phyloP scores from a whole-genome alignment of 30 jellyfish, hydroid and myxozoan genomes.

The Pelagia noctiluca region DNA sequence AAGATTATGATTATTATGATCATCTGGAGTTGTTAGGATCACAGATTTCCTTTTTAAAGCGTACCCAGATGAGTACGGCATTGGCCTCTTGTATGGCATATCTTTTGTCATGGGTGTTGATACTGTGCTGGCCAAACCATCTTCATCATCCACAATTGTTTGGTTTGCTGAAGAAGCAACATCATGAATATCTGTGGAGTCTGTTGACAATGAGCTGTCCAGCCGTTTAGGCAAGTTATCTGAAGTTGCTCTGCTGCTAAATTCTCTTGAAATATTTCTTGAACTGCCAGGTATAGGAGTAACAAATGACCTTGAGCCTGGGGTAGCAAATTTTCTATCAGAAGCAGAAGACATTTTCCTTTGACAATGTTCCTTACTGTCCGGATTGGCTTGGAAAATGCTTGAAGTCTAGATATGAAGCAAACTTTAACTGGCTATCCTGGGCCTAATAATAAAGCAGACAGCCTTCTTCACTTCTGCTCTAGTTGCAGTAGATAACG shows the following conservation, averaged over 20 bases:
- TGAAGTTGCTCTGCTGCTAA: too few species aligned
- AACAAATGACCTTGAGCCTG: constrained; percentile 60
- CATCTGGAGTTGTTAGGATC: constrained; percentile 7
- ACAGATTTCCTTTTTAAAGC: background rate
- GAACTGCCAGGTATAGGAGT: constrained; percentile 12
- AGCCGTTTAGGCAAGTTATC: background rate
- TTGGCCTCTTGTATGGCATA: background rate
- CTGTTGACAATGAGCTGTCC: background rate
- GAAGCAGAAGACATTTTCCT: constrained; percentile 33
- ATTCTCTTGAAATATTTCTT: too few species aligned
- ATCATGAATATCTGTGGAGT: background rate
- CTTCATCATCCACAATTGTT: background rate
- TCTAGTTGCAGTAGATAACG: too few species aligned
- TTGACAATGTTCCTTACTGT: too few species aligned
- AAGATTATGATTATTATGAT: background rate
- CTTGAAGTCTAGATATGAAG: too few species aligned
- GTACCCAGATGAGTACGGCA: background rate
- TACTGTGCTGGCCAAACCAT: background rate
- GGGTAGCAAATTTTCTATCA: constrained; percentile 44
- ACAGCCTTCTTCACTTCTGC: too few species aligned
- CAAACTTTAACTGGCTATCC: too few species aligned
- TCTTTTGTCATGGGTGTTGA: background rate
- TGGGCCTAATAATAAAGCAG: too few species aligned
- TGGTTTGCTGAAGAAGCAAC: background rate
- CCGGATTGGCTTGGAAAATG: too few species aligned